Percentiles rank a stretch among this genome's conserved stretches.
These are phyloP conservation scores for Indicator maculatus DNA, from an alignment of 2,113 vertebrate species.

Conservation along the genomic window DNA sequence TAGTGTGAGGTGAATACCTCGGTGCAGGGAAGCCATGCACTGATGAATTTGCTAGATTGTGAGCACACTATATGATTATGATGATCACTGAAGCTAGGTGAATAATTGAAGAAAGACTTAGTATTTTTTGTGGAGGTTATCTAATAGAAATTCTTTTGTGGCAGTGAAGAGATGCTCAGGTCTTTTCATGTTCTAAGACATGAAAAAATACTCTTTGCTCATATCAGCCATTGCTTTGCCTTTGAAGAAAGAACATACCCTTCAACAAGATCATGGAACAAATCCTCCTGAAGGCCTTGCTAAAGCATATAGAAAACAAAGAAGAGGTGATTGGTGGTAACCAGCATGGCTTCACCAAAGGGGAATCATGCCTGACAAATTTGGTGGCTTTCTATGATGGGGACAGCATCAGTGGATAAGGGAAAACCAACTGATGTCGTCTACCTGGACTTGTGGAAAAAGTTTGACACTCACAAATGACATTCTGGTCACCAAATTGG, in stretches of 20 bases:
- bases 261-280: not conserved
- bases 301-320: too few species aligned
- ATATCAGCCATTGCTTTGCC: not conserved
- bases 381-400: not conserved
- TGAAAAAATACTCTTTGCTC: not conserved
- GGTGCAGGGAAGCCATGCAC: not conserved
- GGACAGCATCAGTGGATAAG: not conserved
- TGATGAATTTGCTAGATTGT: not conserved
- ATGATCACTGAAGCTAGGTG: not conserved
- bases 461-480: not conserved
- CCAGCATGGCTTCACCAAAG: not conserved
- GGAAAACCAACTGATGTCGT: not conserved
- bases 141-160: not conserved
- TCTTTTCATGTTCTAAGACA: not conserved
- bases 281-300: too few species aligned
- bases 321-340: not conserved
- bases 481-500: not conserved
- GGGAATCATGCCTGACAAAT: not conserved
- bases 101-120: not conserved
- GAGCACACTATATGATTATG: not conserved
- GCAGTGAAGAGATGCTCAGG: not conserved
- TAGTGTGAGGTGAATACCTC: not conserved
- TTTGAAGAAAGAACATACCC: not conserved
- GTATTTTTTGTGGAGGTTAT: not conserved
- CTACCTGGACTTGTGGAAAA: not conserved